phyloP scores from a whole-genome alignment of 2,888 invertebrate genomes.

The Acrobasis suavella region DNA sequence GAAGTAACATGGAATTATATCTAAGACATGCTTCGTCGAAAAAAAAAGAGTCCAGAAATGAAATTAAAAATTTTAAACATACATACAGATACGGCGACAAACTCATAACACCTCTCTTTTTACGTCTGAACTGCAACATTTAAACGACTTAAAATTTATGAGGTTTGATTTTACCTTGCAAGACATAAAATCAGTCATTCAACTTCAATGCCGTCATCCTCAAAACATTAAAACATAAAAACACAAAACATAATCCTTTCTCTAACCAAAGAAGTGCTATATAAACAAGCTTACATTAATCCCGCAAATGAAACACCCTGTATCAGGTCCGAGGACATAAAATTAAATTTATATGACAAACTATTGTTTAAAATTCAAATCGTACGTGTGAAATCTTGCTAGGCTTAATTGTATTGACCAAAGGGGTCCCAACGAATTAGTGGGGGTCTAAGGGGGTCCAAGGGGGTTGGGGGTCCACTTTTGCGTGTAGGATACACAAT shows the following conservation, averaged over 20 bases:
- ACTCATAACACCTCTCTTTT: no score
- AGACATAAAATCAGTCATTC: no score
- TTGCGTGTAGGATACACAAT: conserved; percentile 68
- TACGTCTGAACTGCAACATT: no score
- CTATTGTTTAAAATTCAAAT: conserved; percentile 82
- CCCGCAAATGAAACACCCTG: conserved; percentile 45
- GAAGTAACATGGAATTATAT: no score
- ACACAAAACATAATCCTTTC: conserved; percentile 11
- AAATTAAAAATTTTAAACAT: no score
- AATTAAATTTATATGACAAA: conserved; percentile 81
- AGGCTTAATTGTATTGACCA: conserved; percentile 79
- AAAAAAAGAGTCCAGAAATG: no score
- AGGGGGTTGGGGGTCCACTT: conserved; percentile 36
- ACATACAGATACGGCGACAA: no score
- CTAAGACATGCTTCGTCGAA: no score
- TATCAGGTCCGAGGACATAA: conserved; percentile 56
- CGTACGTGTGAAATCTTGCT: conserved; percentile 78
- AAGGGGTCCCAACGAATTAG: conserved; percentile 55
- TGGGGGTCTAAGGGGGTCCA: conserved; percentile 19
- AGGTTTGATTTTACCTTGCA: no score
- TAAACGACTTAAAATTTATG: no score
- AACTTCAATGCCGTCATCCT: no score
- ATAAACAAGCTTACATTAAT: neutral
- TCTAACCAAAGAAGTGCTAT: neutral
- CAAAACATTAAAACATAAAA: neutral